These are phyloP conservation scores for Alosa sapidissima DNA, from an alignment of 2,797 vertebrate genomes.

Conservation along the genomic window DNA sequence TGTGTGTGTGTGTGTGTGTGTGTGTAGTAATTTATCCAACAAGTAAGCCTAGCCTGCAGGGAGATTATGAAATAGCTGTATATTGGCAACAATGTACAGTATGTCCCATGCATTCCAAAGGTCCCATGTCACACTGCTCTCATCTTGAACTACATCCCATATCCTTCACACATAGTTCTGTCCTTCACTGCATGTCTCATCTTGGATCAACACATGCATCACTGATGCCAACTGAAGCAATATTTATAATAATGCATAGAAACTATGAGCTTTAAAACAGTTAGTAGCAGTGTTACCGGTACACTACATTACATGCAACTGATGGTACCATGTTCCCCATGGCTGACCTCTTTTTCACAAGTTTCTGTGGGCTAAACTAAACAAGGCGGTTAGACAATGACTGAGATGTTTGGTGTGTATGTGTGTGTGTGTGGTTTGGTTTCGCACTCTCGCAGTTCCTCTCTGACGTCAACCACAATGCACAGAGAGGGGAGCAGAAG, in stretches of 20 bases:
- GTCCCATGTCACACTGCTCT: neutral
- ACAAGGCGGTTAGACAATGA: neutral
- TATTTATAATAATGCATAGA: too few relatives aligned
- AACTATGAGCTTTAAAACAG: too few relatives aligned
- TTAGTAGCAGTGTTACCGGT: too few relatives aligned
- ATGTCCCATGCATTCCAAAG: too few relatives aligned
- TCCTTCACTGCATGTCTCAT: neutral
- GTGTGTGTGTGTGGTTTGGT: conserved; percentile 7
- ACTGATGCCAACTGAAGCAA: too few relatives aligned
- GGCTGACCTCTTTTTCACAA: too few relatives aligned
- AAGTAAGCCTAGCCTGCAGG: too few relatives aligned
- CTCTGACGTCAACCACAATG: neutral
- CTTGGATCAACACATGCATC: neutral
- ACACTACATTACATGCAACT: too few relatives aligned
- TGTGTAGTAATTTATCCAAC: too few relatives aligned
- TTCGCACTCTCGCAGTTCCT: neutral
- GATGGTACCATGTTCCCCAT: too few relatives aligned
- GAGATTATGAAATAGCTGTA: too few relatives aligned
- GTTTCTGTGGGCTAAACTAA: neutral
- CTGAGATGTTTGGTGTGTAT: neutral
- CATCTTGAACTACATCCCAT: neutral
- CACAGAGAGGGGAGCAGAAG: neutral
- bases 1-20: neutral
- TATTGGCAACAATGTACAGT: too few relatives aligned
- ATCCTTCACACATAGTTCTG: neutral